A percentile compares a stretch with the other conserved stretches of the same genome.
These are phyloP conservation scores for Myiopsitta monachus DNA, from an alignment of 2,113 vertebrate genomes.

Conservation along the genomic window DNA sequence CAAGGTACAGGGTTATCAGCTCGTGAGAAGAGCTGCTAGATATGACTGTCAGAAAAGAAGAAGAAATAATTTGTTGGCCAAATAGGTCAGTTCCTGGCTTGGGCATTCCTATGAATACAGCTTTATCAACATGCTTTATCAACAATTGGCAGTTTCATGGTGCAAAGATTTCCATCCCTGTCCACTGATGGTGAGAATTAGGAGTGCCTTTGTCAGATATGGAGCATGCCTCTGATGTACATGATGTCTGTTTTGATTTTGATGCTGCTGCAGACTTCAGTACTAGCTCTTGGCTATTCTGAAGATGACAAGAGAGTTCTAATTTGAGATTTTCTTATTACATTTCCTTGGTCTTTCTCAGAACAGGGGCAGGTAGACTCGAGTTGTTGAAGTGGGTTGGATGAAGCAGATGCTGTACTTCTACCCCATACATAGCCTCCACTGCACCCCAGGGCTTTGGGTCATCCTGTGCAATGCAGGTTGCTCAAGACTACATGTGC, in stretches of 20 bases:
- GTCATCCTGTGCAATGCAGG: neutral
- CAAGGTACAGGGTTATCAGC: neutral
- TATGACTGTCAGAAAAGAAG: neutral
- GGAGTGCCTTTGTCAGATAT: neutral
- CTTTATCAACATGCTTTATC: neutral
- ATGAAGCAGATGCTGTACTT: neutral
- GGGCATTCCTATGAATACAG: neutral
- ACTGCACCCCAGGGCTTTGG: neutral
- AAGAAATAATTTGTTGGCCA: neutral
- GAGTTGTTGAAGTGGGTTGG: neutral
- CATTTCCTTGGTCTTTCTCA: neutral
- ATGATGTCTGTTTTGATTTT: neutral
- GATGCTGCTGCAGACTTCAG: neutral
- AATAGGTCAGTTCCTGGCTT: neutral
- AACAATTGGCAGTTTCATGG: neutral
- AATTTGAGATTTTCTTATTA: neutral
- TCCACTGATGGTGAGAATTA: neutral
- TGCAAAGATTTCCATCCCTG: neutral
- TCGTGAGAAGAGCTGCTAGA: neutral
- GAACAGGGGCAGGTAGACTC: neutral
- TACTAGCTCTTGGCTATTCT: neutral
- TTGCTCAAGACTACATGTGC: neutral
- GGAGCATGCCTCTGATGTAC: neutral
- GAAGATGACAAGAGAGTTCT: neutral
- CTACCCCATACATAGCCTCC: rapidly evolving